Percentiles rank a stretch among this genome's conserved stretches.
Conservation (phyloP, 2,113 vertebrate species). For the Zingel zingel region DNA sequence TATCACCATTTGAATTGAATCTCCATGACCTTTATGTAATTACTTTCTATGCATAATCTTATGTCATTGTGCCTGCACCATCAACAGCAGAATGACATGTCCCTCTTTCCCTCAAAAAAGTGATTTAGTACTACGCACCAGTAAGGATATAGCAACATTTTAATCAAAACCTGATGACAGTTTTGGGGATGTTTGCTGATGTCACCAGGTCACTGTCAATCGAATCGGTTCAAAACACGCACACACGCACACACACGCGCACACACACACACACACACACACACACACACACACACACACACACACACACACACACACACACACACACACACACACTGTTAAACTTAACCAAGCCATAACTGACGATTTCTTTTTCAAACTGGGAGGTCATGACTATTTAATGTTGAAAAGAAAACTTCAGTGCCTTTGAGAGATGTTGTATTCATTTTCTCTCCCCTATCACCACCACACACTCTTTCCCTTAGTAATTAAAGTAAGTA, state of each 20-base stretch:
- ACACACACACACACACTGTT: no score
- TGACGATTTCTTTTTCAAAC: not conserved
- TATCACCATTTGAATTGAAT: not conserved
- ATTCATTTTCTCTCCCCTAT: slow-evolving; percentile 19
- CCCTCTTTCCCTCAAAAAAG: not conserved
- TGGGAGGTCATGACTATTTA: no score
- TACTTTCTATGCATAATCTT: slow-evolving; percentile 27
- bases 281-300: no score
- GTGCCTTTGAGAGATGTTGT: not conserved
- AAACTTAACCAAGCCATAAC: no score
- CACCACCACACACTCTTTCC: not conserved
- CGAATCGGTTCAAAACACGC: not conserved
- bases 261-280: no score
- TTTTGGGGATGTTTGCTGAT: not conserved
- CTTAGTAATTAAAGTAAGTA: slow-evolving; percentile 23
- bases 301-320: no score
- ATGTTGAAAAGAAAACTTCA: not conserved
- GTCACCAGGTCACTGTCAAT: not conserved
- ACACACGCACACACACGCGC: not conserved
- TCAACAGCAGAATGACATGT: slow-evolving; percentile 15
- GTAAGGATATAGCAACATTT: not conserved
- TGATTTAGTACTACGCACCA: not conserved
- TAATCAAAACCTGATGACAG: not conserved
- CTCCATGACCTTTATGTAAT: slow-evolving; percentile 52
- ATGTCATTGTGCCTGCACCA: not conserved